Base-by-base conservation (phyloP, 2,797 vertebrate species). In the Brachyrhaphis roseni region DNA sequence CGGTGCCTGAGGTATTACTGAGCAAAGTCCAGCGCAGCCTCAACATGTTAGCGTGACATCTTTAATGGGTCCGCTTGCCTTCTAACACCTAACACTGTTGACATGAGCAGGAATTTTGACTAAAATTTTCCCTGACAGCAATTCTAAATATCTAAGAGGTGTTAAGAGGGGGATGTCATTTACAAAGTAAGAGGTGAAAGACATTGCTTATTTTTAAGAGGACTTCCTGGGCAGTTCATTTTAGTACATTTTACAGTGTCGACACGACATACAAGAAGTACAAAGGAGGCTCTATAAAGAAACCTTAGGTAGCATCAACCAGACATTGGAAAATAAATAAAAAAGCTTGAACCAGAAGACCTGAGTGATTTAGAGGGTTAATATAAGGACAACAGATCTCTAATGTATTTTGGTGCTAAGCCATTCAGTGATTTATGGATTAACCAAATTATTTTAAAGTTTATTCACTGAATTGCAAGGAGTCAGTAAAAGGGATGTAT, bases 71-170 rank as follows among this genome's bases (percentile, higher is more conserved):
- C 88, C 78, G 85, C 85, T 68, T 78, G 83, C 66, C 83, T 72
- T 87, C 83, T 76, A 90, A 90, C 87, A 90, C 84, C 79, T 91
- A 84, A 87, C 47, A 89, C 75, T 79, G 64, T 81, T 85, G 90
- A 91, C 81, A 41, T 36, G 77, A 75, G 87, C 79, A 92, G 86
- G 82, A 78, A 89, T 82, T 89, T 89, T 87, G 85, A 91, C 82
- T 77, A 5, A 80, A 85, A 92, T 84, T 45, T 82, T 71, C 36
- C 47, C 84, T 87, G 91, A 92, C 88, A 91, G 84, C 55, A 11
- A 84, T 85, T 89, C 82, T 85, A 89, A 89, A 86, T 90, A 84
- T 84, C 68, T 87, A 78, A 55, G 51, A 75, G 81, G 80, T 78
- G 53, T 74, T 46, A 59, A 71, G 41, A 74, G 70, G 53, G 49